Evolutionary conservation across 2,113 vertebrate genomes (phyloP).

Genomic region (Cichladusa arquata): DNA sequence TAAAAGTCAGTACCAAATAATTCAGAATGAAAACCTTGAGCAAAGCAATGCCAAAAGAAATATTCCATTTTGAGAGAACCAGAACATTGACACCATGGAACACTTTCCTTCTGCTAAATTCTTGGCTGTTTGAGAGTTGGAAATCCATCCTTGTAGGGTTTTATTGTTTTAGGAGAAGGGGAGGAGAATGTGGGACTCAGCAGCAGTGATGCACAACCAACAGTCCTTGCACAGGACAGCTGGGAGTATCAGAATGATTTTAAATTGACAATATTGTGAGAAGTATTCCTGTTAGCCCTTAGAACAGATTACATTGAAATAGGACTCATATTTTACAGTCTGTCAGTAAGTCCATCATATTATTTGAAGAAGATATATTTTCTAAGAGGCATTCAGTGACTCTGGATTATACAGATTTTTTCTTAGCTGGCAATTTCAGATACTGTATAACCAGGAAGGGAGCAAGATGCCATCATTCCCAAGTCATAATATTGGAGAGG

Average conservation of each 20-base stretch:
- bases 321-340: not conserved
- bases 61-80: not conserved
- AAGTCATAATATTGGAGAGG: not conserved
- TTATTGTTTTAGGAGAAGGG: not conserved
- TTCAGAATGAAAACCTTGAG: not conserved
- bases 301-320: not conserved
- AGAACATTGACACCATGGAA: not conserved
- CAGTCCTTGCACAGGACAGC: fast-evolving
- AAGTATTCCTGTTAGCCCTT: not conserved
- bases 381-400: not conserved
- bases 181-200: not conserved
- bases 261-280: not conserved
- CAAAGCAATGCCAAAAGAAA: not conserved
- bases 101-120: fast-evolving
- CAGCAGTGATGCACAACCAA: not conserved
- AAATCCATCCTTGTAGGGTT: no score
- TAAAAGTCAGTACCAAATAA: not conserved
- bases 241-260: not conserved
- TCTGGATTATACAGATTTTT: not conserved
- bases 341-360: not conserved
- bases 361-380: not conserved
- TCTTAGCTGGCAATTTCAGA: not conserved
- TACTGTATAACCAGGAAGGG: not conserved
- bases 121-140: not conserved
- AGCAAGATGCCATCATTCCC: not conserved